Conservation (phyloP, 2,888 invertebrate species). For the Lottia scabra region DNA sequence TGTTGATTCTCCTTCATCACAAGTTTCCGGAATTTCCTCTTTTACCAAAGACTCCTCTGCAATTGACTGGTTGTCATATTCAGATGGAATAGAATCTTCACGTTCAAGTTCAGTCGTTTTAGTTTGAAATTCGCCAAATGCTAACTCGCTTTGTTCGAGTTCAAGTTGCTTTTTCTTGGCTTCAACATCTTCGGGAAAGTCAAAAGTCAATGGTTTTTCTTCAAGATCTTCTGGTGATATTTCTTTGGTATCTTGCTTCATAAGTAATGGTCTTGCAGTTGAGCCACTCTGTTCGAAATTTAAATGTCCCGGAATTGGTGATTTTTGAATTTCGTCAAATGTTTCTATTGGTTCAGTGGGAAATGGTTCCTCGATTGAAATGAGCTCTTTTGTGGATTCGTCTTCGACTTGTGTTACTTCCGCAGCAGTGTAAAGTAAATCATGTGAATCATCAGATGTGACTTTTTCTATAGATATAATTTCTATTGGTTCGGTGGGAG, state of each 20-base stretch:
- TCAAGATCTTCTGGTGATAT: constrained; percentile 60
- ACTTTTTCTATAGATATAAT: not conserved
- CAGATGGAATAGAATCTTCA: not conserved
- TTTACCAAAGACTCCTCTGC: not conserved
- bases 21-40: not conserved
- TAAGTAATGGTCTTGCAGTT: constrained; percentile 2
- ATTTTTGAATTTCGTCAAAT: too few relatives aligned
- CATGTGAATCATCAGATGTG: too few relatives aligned
- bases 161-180: not conserved
- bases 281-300: not conserved
- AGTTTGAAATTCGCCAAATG: not conserved
- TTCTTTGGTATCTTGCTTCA: constrained; percentile 38
- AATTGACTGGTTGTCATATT: not conserved
- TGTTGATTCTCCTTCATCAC: not conserved
- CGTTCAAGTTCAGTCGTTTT: not conserved
- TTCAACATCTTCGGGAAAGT: constrained; percentile 39
- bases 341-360: too few relatives aligned
- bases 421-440: too few relatives aligned
- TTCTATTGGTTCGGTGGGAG: too few relatives aligned
- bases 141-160: not conserved
- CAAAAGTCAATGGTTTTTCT: constrained; percentile 48
- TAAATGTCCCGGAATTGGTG: too few relatives aligned
- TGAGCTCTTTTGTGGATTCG: too few relatives aligned
- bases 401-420: too few relatives aligned
- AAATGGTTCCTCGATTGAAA: too few relatives aligned